Conservation (phyloP, 2,113 vertebrate genomes). For the Boulengeromyrus knoepffleri region DNA sequence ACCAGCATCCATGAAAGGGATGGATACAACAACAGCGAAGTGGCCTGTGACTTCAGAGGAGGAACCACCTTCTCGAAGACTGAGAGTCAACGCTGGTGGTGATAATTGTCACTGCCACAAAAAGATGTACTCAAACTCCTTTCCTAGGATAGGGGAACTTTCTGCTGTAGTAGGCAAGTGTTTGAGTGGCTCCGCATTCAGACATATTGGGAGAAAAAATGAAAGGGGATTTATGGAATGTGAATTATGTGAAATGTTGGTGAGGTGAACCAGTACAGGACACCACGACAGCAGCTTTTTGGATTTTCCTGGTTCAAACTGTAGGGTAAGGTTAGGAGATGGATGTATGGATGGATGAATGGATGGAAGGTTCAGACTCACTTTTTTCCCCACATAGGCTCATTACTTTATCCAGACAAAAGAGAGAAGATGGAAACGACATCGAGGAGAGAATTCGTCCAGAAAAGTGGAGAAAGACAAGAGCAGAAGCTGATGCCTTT, state of each 20-base stretch:
- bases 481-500: slow-evolving; percentile 40
- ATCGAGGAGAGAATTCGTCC: slow-evolving; percentile 45
- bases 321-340: background rate
- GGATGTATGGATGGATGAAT: background rate
- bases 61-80: slow-evolving; percentile 22
- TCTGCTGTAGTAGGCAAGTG: slow-evolving; percentile 53
- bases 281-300: background rate
- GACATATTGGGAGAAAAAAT: background rate
- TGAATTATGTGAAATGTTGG: background rate
- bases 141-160: slow-evolving; percentile 43
- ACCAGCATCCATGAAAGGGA: slow-evolving; percentile 14
- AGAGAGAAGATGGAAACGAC: slow-evolving; percentile 54
- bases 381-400: slow-evolving; percentile 33
- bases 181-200: background rate
- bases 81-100: slow-evolving; percentile 8
- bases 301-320: background rate
- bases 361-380: background rate
- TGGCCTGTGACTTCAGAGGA: background rate
- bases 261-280: background rate
- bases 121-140: slow-evolving; percentile 16
- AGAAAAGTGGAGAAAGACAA: slow-evolving; percentile 28
- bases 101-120: slow-evolving; percentile 33
- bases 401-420: slow-evolving; percentile 60
- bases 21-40: background rate
- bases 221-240: background rate